Base-by-base conservation (phyloP, 2,888 invertebrate species). In the Argynnis bischoffii region DNA sequence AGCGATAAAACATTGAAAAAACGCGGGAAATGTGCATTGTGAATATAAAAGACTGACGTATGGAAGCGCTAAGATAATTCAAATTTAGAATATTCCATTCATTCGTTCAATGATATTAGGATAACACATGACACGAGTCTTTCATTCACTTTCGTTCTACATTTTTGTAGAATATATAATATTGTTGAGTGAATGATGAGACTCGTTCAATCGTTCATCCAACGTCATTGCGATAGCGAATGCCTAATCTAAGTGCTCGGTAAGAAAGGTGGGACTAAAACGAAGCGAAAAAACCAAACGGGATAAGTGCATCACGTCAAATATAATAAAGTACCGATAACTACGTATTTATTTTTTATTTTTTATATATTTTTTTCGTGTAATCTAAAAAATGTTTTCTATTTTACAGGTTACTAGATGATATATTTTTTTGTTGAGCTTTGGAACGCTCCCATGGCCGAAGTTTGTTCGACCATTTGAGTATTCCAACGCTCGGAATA, bases 261-360 rank as follows among this genome's bases (percentile, higher is more conserved):
- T 82, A 87, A 80, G 81, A 80, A 81, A 82, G 83, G 83, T 83
- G 80, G 79, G 81, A 90, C 90, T 88, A 91, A 91, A 90, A 90
- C 89, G 82, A 91, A 91, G 90, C 90, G 82, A 82, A 79, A 82
- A 87, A 89, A 88, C 85, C 84, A 87, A 89, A 88, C 80, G 81
- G 78, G 78, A 80, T 85, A 84, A 90, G 90, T 92, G 91, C 91
- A 91, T 88, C 88, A 90, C 90, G 89, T 90, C 88, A 85, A 82
- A 75, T 76, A 78, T 83, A 79, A 81, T 78, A 84, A 83, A 77
- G 83, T 86, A 87, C 83, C 81, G 61, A 68, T 87, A 85, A 77
- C 86, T 88, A 89, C 81, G 74, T 80, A 81, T 81, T 82, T 83
- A 81, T 81, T 82, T 85, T 85, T 83, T 82, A 82, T 84, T 80